phyloP scores from a whole-genome alignment of 2,797 vertebrate genomes.

The Rhynchonycteris naso region DNA sequence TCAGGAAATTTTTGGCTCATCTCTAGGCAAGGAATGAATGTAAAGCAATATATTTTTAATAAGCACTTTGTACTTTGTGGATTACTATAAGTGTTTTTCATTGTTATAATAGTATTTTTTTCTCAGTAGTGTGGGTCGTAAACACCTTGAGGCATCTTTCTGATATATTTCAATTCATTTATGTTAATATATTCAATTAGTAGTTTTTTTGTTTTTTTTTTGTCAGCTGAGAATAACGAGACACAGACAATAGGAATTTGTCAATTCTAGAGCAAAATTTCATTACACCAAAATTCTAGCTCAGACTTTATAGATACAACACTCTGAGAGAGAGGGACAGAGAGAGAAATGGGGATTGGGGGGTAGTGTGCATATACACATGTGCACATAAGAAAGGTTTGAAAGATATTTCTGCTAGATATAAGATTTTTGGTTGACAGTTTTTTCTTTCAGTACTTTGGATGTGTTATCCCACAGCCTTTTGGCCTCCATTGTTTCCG shows the following conservation, averaged over 20 bases:
- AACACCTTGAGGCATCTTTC: neutral
- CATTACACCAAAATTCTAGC: neutral
- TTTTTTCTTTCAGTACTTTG: neutral
- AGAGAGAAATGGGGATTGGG: neutral
- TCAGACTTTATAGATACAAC: neutral
- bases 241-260: neutral
- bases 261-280: conserved; percentile 14
- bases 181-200: neutral
- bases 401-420: neutral
- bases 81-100: neutral
- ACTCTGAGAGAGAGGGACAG: neutral
- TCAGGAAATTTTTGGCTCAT: neutral
- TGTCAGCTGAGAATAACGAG: neutral
- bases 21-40: neutral
- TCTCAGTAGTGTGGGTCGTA: neutral
- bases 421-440: neutral
- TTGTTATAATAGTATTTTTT: conserved; percentile 32
- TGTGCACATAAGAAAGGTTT: neutral
- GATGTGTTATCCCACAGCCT: neutral
- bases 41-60: neutral
- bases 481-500: neutral
- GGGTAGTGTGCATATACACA: neutral
- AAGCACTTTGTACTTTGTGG: conserved; percentile 8
- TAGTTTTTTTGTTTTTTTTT: neutral
- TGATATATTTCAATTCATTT: neutral